Base-by-base conservation (phyloP, 2,888 invertebrate genomes). In the Stenchaetothrips biformis region DNA sequence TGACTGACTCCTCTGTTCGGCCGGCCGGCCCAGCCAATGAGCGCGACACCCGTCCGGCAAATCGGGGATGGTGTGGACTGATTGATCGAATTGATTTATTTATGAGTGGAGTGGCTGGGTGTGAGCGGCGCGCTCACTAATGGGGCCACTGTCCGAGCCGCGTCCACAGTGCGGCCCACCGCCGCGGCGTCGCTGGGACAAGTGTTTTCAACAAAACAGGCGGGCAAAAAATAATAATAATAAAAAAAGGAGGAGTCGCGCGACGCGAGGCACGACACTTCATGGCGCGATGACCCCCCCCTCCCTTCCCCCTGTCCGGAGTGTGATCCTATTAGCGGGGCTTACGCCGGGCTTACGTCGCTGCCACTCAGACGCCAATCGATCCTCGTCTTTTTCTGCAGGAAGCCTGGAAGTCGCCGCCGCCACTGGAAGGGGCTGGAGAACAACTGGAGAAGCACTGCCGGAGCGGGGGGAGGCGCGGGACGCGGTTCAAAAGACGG, bases 31-130 rank as follows among this genome's bases (percentile, higher is more conserved):
- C 53, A 4, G 67, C 59, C 67, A 21, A 25, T 25, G 7, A 1
- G 53, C 13, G 9, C 13, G 53, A 11, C 53, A 53, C 16, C 16
- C 53, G 53, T 53, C 53, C 18, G 0, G 18, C 13, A 53, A 18
- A 13, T 18, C 13, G 18, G 8, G 53, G 3, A 53, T 53, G 53
- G 37, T 37, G 37, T 37, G 2, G 59, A 74, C 25, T 74, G 67
- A 74, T 74, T 74, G 67, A 74, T 74, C 21, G 25, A 25, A 74
- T 74, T 74, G 67, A 74, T 74, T 74, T 74, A 74, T 74, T 74
- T 74, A 74, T 74, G 67, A 18, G 7, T 25, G 67, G 67, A 18
- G 13, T 13, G 59, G 59, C 59, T 18, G 18, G 16, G 59, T 6
- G 59, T 13, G 59, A 16, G 13, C 18, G 16, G 59, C 59, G 13